A percentile compares a stretch with the other conserved stretches of the same genome.
Conservation (phyloP, 1,140 invertebrate species). For the Lanistes nyassanus region DNA sequence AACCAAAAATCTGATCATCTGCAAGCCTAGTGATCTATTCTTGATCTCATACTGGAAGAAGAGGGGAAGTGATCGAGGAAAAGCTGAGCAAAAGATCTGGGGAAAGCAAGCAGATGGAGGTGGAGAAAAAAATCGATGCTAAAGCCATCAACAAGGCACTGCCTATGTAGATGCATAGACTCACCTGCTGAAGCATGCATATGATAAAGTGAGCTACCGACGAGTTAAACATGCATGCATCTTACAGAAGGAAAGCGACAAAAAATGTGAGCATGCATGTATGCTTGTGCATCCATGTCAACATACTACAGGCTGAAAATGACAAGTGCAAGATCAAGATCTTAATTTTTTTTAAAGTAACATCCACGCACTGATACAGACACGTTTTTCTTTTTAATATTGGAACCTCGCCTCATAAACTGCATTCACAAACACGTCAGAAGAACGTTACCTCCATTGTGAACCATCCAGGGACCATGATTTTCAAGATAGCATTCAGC, state of each 20-base stretch:
- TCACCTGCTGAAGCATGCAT: no score
- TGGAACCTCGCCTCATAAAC: conserved; percentile 2
- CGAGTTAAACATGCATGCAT: no score
- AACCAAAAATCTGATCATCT: background rate
- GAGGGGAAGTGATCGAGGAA: background rate
- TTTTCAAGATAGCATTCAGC: conserved; percentile 79
- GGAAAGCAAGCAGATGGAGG: background rate
- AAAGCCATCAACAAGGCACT: no score
- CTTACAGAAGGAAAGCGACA: no score
- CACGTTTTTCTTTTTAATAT: background rate
- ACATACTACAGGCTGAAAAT: background rate
- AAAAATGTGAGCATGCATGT: background rate
- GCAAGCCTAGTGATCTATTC: background rate
- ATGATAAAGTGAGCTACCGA: no score
- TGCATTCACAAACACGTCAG: background rate
- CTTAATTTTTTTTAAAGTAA: background rate
- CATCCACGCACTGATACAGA: background rate
- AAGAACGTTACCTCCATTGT: conserved; percentile 64
- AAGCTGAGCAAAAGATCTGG: background rate
- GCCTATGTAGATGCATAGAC: no score
- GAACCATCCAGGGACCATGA: conserved; percentile 82
- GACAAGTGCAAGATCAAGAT: background rate
- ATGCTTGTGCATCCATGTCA: background rate
- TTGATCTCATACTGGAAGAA: background rate
- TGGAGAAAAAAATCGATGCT: background rate